phyloP scores from a whole-genome alignment of 2,888 invertebrate species.

The Ormyrus labotus region DNA sequence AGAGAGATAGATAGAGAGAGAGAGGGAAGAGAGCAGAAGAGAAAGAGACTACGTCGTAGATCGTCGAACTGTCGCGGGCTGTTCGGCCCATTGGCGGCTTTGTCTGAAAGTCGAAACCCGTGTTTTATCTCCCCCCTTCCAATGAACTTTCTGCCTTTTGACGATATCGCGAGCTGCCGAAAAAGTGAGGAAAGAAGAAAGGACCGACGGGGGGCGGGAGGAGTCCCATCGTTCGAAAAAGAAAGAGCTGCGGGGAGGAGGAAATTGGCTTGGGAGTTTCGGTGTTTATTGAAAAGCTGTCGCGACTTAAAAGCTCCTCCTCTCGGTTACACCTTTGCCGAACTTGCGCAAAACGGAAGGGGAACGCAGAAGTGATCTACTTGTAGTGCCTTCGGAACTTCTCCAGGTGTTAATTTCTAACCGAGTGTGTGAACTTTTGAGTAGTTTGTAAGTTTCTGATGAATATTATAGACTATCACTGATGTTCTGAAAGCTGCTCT shows the following conservation, averaged over 20 bases:
- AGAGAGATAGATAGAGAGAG: background rate
- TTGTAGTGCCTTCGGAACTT: constrained; percentile 11
- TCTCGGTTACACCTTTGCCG: constrained; percentile 56
- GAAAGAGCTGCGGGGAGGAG: constrained; percentile 36
- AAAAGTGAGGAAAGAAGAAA: constrained; percentile 7
- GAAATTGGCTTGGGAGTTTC: constrained; percentile 65
- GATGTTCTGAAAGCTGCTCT: background rate
- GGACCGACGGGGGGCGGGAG: background rate
- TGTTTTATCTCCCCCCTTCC: constrained; percentile 63
- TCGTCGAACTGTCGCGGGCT: constrained; percentile 59
- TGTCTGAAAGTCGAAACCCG: constrained; percentile 66
- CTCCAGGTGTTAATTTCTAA: background rate
- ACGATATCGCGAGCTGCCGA: constrained; percentile 28
- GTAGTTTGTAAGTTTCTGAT: background rate
- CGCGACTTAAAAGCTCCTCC: constrained; percentile 59
- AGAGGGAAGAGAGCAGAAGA: no score
- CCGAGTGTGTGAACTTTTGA: background rate
- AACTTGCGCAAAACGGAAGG: constrained; percentile 44
- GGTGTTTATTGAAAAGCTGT: constrained; percentile 71
- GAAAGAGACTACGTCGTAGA: constrained; percentile 49
- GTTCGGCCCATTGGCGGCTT: constrained; percentile 59
- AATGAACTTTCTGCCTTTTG: constrained; percentile 33
- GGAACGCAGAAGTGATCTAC: constrained; percentile 31
- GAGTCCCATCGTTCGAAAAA: constrained; percentile 14
- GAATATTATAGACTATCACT: background rate